phyloP scores from a whole-genome alignment of 2,113 vertebrate genomes.

The Aspidoscelis tigris region DNA sequence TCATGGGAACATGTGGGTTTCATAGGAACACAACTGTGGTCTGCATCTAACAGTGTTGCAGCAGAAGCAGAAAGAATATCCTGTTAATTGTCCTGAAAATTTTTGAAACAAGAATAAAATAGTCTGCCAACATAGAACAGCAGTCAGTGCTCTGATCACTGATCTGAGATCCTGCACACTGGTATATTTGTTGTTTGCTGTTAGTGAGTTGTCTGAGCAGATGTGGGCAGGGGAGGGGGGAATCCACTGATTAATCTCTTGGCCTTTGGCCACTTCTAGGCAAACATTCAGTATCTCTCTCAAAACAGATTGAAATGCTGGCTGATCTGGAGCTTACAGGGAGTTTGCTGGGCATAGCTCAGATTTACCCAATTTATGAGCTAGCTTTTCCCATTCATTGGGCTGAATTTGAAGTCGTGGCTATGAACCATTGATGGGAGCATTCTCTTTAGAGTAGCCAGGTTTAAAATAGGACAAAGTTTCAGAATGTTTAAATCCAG shows the following conservation, averaged over 20 bases:
- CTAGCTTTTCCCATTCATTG: slow-evolving; percentile 3
- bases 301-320: slow-evolving; percentile 59
- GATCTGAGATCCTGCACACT: not conserved
- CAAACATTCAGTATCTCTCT: slow-evolving; percentile 52
- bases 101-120: not conserved
- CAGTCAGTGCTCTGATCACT: not conserved
- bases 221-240: slow-evolving; percentile 29
- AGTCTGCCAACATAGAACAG: not conserved
- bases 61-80: not conserved
- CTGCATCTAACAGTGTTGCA: not conserved
- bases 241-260: slow-evolving; percentile 48
- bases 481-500: too few species aligned
- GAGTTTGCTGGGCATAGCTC: not conserved
- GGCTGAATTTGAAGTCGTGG: slow-evolving; percentile 2
- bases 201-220: slow-evolving; percentile 32
- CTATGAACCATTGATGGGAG: not conserved
- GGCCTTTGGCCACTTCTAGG: slow-evolving; percentile 24
- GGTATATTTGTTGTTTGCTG: not conserved
- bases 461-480: too few species aligned
- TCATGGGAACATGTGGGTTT: not conserved
- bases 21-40: not conserved
- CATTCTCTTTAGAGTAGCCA: too few species aligned
- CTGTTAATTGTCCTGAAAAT: not conserved
- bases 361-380: slow-evolving; percentile 11
- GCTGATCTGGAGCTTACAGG: slow-evolving; percentile 51